These are phyloP conservation scores for Physella acuta DNA, from an alignment of 1,140 invertebrate genomes.

Conservation along the genomic window DNA sequence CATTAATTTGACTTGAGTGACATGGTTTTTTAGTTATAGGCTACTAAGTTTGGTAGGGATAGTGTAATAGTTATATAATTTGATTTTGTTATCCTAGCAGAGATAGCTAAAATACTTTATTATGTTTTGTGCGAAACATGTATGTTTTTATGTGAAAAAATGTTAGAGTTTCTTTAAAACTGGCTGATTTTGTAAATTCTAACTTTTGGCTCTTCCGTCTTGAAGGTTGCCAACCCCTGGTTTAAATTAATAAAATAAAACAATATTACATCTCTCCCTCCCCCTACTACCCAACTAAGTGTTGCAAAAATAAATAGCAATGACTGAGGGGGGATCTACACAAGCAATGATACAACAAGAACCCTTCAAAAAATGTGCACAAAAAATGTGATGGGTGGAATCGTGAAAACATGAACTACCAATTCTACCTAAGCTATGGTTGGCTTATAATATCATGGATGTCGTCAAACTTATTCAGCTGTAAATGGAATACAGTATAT, in stretches of 20 bases:
- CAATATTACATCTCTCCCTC: background rate
- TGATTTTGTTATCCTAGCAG: background rate
- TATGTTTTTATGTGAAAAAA: too few species aligned
- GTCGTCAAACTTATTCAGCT: too few species aligned
- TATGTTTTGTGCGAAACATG: too few species aligned
- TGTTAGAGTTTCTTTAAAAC: background rate
- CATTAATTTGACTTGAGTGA: background rate
- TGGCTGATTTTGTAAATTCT: background rate
- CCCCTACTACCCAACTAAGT: background rate
- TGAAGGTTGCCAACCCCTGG: background rate
- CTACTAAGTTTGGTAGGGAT: background rate
- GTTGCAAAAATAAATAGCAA: background rate
- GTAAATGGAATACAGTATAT: too few species aligned
- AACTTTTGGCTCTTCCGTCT: background rate
- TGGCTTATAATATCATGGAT: too few species aligned
- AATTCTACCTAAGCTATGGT: too few species aligned
- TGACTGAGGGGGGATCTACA: background rate
- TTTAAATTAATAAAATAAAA: background rate
- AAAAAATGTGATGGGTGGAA: too few species aligned
- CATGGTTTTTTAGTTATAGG: background rate
- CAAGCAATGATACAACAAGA: background rate
- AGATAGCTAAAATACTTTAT: too few species aligned
- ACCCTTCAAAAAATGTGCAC: background rate
- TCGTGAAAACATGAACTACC: too few species aligned
- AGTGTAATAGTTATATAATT: background rate